Evolutionary conservation across 2,888 invertebrate species (phyloP).

Genomic region (Drosophila atripex): DNA sequence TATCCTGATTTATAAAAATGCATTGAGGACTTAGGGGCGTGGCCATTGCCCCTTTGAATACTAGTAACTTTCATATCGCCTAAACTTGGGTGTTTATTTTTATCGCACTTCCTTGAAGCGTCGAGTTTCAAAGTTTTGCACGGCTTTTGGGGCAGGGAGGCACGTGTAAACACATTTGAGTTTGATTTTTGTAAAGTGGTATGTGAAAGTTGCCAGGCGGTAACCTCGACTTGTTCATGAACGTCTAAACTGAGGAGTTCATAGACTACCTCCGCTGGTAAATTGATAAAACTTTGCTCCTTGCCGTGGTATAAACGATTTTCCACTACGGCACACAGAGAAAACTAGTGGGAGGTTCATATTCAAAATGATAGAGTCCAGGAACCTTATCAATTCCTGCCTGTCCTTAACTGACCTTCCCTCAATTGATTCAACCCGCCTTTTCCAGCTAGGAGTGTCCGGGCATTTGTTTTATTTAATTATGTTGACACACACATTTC

Average conservation of each 20-base stretch:
- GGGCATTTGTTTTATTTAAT: slow-evolving; percentile 30
- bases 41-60: not conserved
- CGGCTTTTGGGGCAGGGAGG: not conserved
- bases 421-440: not conserved
- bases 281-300: slow-evolving; percentile 41
- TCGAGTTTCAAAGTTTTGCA: slow-evolving; percentile 40
- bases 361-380: no score
- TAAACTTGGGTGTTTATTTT: slow-evolving; percentile 51
- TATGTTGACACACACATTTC: slow-evolving; percentile 31
- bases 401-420: no score
- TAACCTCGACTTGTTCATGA: slow-evolving; percentile 43
- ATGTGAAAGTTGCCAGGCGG: slow-evolving; percentile 42
- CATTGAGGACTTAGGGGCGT: not conserved
- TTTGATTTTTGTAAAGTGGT: slow-evolving; percentile 49
- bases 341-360: no score
- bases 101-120: slow-evolving; percentile 52
- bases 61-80: slow-evolving; percentile 8
- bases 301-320: slow-evolving; percentile 21
- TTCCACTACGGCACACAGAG: slow-evolving; percentile 1
- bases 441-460: slow-evolving; percentile 19
- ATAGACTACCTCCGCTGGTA: slow-evolving; percentile 24
- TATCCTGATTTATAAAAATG: not conserved
- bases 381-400: not conserved
- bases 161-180: slow-evolving; percentile 34
- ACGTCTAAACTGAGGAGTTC: slow-evolving; percentile 30